These are phyloP conservation scores for Sebastes taczanowskii DNA, from an alignment of 2,797 vertebrate species.

Conservation along the genomic window DNA sequence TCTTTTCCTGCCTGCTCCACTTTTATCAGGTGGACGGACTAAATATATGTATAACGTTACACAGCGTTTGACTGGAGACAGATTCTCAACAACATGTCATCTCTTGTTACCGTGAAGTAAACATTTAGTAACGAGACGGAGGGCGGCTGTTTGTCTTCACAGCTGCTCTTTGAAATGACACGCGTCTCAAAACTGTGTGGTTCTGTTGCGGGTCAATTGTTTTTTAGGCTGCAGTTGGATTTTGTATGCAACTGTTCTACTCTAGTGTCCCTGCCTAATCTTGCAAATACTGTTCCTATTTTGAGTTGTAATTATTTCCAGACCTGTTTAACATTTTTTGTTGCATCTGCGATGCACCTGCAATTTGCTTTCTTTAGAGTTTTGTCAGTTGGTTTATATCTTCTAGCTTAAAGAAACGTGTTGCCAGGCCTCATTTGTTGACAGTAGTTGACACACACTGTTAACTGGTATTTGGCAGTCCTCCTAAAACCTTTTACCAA, in stretches of 20 bases:
- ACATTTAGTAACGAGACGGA: neutral
- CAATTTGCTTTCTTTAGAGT: neutral
- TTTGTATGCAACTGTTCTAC: neutral
- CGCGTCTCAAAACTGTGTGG: neutral
- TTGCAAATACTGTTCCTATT: neutral
- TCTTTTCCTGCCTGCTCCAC: conserved; percentile 55
- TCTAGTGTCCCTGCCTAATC: neutral
- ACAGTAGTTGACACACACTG: neutral
- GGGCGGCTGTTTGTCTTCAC: neutral
- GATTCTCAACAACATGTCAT: conserved; percentile 18
- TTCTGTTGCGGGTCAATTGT: neutral
- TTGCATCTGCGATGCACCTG: neutral
- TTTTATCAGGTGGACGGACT: conserved; percentile 75
- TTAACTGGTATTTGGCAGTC: neutral
- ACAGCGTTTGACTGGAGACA: conserved; percentile 31
- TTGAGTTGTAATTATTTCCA: neutral
- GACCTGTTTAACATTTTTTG: neutral
- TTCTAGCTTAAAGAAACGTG: neutral
- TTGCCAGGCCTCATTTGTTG: neutral
- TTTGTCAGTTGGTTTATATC: neutral
- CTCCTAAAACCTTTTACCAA: neutral
- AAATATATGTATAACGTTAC: conserved; percentile 70
- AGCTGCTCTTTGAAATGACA: neutral
- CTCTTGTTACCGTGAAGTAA: neutral
- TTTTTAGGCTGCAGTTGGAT: neutral